Base-by-base conservation (phyloP, 1,140 invertebrate genomes). In the Heliothis virescens region DNA sequence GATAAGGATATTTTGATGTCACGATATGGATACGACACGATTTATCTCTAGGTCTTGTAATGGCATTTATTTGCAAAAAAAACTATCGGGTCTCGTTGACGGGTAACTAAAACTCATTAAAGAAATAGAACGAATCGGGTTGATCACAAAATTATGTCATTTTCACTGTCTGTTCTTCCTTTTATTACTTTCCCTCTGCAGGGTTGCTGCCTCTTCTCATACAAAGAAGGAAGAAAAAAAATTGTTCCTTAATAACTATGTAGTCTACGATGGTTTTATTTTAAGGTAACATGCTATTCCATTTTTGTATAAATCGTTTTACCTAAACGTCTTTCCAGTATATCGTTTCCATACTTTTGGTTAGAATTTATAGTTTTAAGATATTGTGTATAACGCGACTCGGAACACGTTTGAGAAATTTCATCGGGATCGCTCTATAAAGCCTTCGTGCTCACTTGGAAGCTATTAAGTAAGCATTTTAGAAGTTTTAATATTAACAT, bases 361-460 rank as follows among this genome's bases (percentile, higher is more conserved):
- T 83, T 69, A 79, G 80, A 86, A 88, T 88, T 88, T 88, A 88
- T 88, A 82, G 80, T 75, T 85, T 76, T 73, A 85, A 83, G 83
- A 86, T 86, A 86, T 83, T 81, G 79, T 82, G 77, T 76, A 72
- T 71, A 76, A 76, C 41, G 69, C 57, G 11, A 48, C 16, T 41
- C 16, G 18, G 34, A 67, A 67, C 41, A 21, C 41, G 63, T 67
- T 67, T 18, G 10, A 67, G 63, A 48, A 67, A 47, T 67, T 67
- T 48, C 63, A 67, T 67, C 63, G 41, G 41, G 41, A 67, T 48
- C 63, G 41, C 18, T 67, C 47, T 67, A 67, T 67, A 41, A 47
- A 67, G 63, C 63, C 63, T 18, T 34, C 16, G 9, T 67, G 48
- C 48, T 48, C 47, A 65, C 41, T 48, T 67, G n/a, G 41, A 67